These are phyloP conservation scores for Dolichallabes microphthalmus DNA, from an alignment of 2,113 vertebrate genomes.

Conservation along the genomic window DNA sequence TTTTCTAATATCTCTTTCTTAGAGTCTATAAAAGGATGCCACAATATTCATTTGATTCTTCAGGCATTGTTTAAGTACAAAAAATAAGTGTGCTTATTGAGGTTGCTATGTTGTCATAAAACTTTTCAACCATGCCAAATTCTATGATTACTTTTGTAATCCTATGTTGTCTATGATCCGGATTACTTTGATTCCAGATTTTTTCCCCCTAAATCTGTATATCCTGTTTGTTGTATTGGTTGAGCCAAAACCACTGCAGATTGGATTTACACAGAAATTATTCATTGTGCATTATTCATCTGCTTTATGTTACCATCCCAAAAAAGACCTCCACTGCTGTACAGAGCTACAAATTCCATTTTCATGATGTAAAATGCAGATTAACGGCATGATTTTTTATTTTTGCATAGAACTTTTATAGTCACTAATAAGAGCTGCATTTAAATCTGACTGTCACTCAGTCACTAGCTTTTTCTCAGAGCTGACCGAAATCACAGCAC, in stretches of 20 bases:
- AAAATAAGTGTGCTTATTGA: background rate
- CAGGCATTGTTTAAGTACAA: background rate
- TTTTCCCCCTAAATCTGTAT: slow-evolving; percentile 25
- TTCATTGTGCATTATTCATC: background rate
- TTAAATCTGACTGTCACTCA: slow-evolving; percentile 4
- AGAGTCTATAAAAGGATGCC: background rate
- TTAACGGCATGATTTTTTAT: background rate
- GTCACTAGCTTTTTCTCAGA: slow-evolving; percentile 13
- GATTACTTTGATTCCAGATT: slow-evolving; percentile 57
- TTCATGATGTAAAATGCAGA: background rate
- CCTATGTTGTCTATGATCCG: slow-evolving; percentile 68
- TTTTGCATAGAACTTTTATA: background rate
- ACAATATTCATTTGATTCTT: background rate
- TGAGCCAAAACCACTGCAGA: slow-evolving; percentile 59
- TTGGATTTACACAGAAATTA: slow-evolving; percentile 63
- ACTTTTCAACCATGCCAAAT: slow-evolving; percentile 61
- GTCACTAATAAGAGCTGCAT: slow-evolving; percentile 13
- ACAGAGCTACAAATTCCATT: background rate
- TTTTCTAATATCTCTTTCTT: background rate
- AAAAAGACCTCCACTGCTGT: background rate
- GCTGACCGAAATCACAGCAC: slow-evolving; percentile 41
- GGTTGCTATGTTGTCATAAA: slow-evolving; percentile 30
- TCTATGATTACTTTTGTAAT: slow-evolving; percentile 68
- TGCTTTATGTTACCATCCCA: background rate
- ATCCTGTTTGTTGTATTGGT: slow-evolving; percentile 62